Evolutionary conservation across 2,113 vertebrate species (phyloP), one percentile per base, ranked within the genome.

Genomic region (Forbesichthys papilliferus): DNA sequence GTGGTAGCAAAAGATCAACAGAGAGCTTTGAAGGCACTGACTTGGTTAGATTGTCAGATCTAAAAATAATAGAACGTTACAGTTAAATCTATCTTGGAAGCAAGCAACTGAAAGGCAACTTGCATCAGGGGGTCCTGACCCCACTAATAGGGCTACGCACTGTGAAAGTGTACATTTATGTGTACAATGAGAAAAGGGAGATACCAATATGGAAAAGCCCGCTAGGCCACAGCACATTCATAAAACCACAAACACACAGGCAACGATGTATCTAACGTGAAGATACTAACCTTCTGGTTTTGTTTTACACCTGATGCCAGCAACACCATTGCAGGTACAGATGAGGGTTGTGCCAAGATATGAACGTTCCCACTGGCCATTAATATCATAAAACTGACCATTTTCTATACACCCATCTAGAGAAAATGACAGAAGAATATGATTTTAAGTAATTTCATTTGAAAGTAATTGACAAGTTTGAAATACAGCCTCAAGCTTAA

Each of bases 241-340:
- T 6, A 42, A 42, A 42, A 42, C 36, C 51, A 5, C 4, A 42
- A 42, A 42, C 5, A 42, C 51, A 27, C 27, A 27, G 36, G 36
- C 51, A 53, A 53, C 8, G 4, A 18, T 8, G 36, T 42, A 42
- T 42, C 36, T 8, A 8, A 42, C 4, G 36, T 42, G 36, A 42
- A 42, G 27, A 42, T 5, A 42, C 95, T 91, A 80, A 99, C 97
- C 90, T 78, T 98, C 95, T 13, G 96, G 97, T 76, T 99, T 98
- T 77, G 94, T 96, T 89, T 95, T 96, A 18, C 98, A 99, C 89
- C 94, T 96, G 79, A 98, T 96, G 13, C 95, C 96, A 71, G 91
- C 86, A 2, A 94, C 95, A 69, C 97, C 96, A 0, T 96, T 94
- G 87, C 98, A 99, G 77, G 96, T 97, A 93, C 97, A 99, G 71